These are phyloP conservation scores for Premnoplex brunnescens DNA, from an alignment of 2,797 vertebrate genomes.

Conservation along the genomic window DNA sequence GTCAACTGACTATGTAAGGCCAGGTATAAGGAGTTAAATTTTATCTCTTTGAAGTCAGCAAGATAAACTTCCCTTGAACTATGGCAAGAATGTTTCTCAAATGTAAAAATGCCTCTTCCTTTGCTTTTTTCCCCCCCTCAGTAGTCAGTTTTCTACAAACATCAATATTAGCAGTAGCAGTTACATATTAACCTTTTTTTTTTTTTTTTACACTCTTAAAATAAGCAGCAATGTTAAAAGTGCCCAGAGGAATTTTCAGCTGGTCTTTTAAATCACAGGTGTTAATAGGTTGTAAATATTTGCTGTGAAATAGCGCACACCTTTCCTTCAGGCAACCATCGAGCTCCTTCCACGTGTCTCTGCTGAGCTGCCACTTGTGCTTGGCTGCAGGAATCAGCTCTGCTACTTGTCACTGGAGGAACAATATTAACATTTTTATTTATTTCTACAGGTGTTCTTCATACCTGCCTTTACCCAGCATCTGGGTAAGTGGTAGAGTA, in stretches of 20 bases:
- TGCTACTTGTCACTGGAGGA: neutral
- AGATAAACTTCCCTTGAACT: neutral
- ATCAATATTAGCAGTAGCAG: neutral
- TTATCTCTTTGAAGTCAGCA: neutral
- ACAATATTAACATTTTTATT: neutral
- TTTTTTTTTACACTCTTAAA: neutral
- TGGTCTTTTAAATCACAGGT: neutral
- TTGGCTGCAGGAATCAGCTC: neutral
- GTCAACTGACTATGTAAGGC: neutral
- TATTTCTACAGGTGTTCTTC: neutral
- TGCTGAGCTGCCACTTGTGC: neutral
- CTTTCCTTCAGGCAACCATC: neutral
- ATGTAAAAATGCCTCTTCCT: neutral
- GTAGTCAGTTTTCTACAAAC: neutral
- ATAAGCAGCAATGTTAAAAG: neutral
- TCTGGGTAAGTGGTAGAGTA: neutral
- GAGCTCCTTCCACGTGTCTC: neutral
- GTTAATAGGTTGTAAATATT: neutral
- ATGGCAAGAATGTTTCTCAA: neutral
- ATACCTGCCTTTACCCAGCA: neutral
- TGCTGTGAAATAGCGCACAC: neutral
- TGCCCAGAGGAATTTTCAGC: neutral
- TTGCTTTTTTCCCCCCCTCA: accelerated
- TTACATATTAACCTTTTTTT: neutral
- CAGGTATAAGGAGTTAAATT: neutral